Evolutionary conservation across 2,888 invertebrate genomes (phyloP), one percentile per base, ranked within the genome.

Genomic region (Unio delphinus): DNA sequence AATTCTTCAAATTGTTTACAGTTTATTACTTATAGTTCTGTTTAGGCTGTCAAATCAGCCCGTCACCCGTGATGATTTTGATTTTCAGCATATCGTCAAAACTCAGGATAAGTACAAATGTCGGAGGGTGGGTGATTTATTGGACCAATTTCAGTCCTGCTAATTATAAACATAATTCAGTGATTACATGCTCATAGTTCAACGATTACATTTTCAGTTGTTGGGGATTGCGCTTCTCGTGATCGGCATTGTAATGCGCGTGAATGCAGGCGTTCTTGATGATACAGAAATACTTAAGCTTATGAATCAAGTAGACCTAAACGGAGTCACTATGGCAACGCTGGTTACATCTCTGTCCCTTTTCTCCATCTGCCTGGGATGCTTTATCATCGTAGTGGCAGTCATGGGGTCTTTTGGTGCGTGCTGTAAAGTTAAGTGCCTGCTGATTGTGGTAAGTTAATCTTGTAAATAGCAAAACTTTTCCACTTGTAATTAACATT

Each of bases 391-490:
- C 30, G 23, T 77, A 20, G 64, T 79, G 18, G 67, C 79, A 6
- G 69, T 60, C 59, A 56, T 79, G 11, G 79, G 79, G 0, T 67
- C 67, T 6, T 71, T 70, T 55, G 79, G 79, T 8, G 77, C 79
- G 4, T 79, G 76, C 64, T 77, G 77, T 59, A 77, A 75, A 60
- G 73, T 69, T 69, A 69, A 68, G 28, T 77, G 76, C 55, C n/a
- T 79, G 26, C 68, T 79, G 4, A 70, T 77, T 30, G 58, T 64
- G 67, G 79, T 79, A 64, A 66, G 79, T 73, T 45, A 45, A 45
- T 11, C 11, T 45, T 45, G 4, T 15, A 15, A 45, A 11, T 15
- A 11, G 45, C 3, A 0, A 45, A 15, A 2, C 15, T 34, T 45
- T 45, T 45, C 45, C 15, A 15, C 45, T 45, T 45, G 15, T 45